These are phyloP conservation scores for Pristis pectinata DNA, from an alignment of 2,797 vertebrate genomes.

Conservation along the genomic window DNA sequence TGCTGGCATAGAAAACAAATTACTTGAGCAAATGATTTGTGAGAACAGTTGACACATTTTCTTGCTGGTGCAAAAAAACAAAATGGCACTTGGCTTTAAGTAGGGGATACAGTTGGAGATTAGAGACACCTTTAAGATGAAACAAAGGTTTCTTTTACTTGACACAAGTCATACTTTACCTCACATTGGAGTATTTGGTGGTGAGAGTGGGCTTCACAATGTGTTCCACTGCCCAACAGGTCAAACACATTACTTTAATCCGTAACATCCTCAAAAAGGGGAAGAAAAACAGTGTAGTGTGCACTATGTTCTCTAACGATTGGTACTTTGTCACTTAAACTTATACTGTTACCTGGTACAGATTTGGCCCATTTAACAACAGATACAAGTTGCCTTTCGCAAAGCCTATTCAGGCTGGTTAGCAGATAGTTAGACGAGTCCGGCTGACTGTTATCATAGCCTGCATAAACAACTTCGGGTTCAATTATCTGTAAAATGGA, in stretches of 20 bases:
- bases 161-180: background rate
- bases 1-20: background rate
- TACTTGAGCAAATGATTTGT: background rate
- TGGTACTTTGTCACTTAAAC: conserved; percentile 11
- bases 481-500: conserved; percentile 85
- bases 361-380: conserved; percentile 97
- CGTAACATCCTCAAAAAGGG: background rate
- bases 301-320: background rate
- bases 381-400: conserved; percentile 88
- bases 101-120: background rate
- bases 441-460: conserved; percentile 73
- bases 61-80: background rate
- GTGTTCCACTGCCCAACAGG: background rate
- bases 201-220: background rate
- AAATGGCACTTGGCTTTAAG: background rate
- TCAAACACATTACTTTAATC: background rate
- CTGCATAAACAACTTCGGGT: conserved; percentile 79
- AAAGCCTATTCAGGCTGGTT: conserved; percentile 84
- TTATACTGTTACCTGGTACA: conserved; percentile 77
- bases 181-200: background rate
- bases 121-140: background rate
- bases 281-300: background rate
- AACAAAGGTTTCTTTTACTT: background rate
- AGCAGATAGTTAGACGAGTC: conserved; percentile 79
- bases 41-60: background rate